Base-by-base conservation (phyloP, 1,140 invertebrate species). In the Leptinotarsa texana region DNA sequence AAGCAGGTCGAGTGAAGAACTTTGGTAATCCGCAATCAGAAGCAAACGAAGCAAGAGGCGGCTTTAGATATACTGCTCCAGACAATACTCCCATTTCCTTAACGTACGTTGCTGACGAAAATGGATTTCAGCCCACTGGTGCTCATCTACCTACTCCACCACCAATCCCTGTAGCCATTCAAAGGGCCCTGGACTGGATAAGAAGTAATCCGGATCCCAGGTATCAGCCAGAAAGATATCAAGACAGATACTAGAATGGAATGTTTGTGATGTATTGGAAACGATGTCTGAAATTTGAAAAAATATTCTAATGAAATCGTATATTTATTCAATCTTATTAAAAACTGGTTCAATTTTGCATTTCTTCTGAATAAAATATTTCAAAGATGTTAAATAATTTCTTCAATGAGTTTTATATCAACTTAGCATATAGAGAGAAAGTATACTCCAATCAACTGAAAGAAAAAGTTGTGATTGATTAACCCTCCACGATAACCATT, bases 131-230 rank as follows among this genome's bases (percentile, higher is more conserved):
- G 77, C 91, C 93, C 5, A 88, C 88, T 68, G 94, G 94, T 3
- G 92, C 92, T 82, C 94, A 95, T 82, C 89, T 96, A 80, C 94
- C 94, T 21, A 94, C 93, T 11, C 92, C 93, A 74, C 93, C 93
- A 1, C 93, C 93, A 63, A 92, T 95, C 8, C 70, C 70, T 27
- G 11, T 33, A 27, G 70, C 70, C 24, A 72, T 72, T 27, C 70
- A 72, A 48, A 72, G 70, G 15, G 70, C 70, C 4, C 18, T 72
- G 22, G 70, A 72, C 18, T 72, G 18, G 22, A 72, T 72, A 51
- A 63, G 51, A 62, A 62, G 51, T 11, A 22, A 72, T 62, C 70
- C 70, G 3, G 51, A 72, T 33, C 61, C 70, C 3, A 72, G 70
- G 63, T 72, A 62, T 62, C 70, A 69, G 48, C 67, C 67, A 18